Conservation (phyloP, 2,797 vertebrate genomes). For the Rallus crepitans region DNA sequence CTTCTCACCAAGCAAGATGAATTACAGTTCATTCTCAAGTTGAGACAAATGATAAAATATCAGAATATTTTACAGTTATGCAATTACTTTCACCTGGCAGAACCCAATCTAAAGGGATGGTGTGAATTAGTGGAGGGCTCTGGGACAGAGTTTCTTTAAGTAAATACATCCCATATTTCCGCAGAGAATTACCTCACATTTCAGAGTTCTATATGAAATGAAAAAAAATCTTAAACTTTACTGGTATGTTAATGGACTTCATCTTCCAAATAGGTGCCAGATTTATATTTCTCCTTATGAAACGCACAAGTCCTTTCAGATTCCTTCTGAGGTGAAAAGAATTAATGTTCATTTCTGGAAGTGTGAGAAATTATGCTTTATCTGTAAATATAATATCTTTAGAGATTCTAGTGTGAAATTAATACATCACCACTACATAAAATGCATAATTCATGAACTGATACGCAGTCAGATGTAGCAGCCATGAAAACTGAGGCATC, state of each 20-base stretch:
- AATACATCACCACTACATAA: constrained; percentile 22
- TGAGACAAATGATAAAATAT: background rate
- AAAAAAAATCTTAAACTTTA: background rate
- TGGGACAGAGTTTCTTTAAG: background rate
- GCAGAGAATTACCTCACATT: background rate
- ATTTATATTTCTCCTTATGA: constrained; percentile 4
- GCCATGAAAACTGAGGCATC: background rate
- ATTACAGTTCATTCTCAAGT: background rate
- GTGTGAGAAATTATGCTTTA: constrained; percentile 29
- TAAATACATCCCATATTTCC: background rate
- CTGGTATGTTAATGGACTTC: background rate
- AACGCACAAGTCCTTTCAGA: constrained; percentile 15
- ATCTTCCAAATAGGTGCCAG: background rate
- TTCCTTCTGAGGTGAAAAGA: constrained; percentile 22
- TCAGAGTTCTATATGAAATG: background rate
- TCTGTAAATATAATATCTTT: constrained; percentile 34
- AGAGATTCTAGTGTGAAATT: constrained; percentile 58
- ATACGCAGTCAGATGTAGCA: constrained; percentile 4
- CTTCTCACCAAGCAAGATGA: background rate
- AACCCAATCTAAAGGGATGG: background rate
- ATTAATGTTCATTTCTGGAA: constrained; percentile 32
- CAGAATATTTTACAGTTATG: background rate
- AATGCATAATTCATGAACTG: constrained; percentile 46
- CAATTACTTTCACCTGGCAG: background rate
- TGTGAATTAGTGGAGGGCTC: background rate